Evolutionary conservation across 2,888 invertebrate genomes (phyloP).

Genomic region (Lochmaea crataegi): DNA sequence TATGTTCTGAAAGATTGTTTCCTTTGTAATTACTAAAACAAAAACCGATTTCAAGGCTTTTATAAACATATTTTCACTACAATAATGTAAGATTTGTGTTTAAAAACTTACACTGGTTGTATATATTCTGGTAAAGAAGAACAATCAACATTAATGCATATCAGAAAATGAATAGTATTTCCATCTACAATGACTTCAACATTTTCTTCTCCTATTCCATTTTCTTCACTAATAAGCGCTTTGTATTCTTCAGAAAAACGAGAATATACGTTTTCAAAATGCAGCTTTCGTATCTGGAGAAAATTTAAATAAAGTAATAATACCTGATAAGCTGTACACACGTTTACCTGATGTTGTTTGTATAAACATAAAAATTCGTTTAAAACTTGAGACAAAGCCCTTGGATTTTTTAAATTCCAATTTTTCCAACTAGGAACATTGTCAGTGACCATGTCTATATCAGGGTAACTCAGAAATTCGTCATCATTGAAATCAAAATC

Average conservation of each 20-base stretch:
- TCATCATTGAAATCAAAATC: constrained; percentile 81
- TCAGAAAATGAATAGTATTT: constrained; percentile 70
- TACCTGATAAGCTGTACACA: neutral
- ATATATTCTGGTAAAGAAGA: constrained; percentile 70
- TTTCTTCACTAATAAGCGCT: constrained; percentile 69
- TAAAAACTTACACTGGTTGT: constrained; percentile 52
- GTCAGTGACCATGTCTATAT: constrained; percentile 67
- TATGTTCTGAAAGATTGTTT: constrained; percentile 29
- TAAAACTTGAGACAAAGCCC: constrained; percentile 71
- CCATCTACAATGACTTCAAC: constrained; percentile 74
- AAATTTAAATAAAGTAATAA: neutral
- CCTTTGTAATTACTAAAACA: constrained; percentile 18
- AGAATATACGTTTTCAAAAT: constrained; percentile 67
- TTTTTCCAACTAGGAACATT: constrained; percentile 71
- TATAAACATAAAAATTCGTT: constrained; percentile 73
- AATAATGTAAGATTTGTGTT: neutral
- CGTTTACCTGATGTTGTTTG: constrained; percentile 72
- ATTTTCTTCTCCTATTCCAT: constrained; percentile 68
- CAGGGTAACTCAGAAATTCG: constrained; percentile 71
- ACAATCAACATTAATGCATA: constrained; percentile 74
- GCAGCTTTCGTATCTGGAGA: constrained; percentile 54
- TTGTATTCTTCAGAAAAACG: constrained; percentile 74
- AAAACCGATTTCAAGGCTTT: neutral
- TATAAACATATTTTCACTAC: too few relatives aligned
- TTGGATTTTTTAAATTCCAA: constrained; percentile 74